Base-by-base conservation (phyloP, 2,113 vertebrate species). In the Pelusios castaneus region DNA sequence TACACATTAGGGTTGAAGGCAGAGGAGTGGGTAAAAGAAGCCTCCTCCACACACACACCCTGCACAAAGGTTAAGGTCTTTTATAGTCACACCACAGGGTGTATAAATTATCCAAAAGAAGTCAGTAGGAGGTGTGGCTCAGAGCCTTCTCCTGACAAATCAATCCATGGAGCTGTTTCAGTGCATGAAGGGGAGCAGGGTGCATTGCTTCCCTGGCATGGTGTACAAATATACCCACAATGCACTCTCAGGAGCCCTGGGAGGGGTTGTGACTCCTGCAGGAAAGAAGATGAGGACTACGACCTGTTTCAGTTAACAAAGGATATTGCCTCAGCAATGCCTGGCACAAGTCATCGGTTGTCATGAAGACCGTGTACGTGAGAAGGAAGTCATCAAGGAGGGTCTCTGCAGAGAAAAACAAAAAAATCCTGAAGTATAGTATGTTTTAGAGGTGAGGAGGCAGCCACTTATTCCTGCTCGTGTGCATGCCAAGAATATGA, bases 251-350 rank as follows among this genome's bases (percentile, higher is more conserved):
- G 17, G 8, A 70, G n/a, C n/a, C 34, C 34, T 21, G 17, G 63
- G 34, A 38, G 63, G 34, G 34, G 34, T 38, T 38, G 34, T 67
- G 63, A 67, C 63, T 67, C 63, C 34, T 70, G 63, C 16, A 38
- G 63, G 16, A 70, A 52, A 67, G 38, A 52, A 3, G 41, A 19
- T n/a, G 16, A 67, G 43, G n/a, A 43, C 12, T 38, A 31, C 45
- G 21, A 38, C 41, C 49, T 63, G 80, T 92, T 73, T 51, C 85
- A 84, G 91, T 82, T 92, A 93, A 70, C 80, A 88, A 99, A 99
- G 99, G 99, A 99, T 99, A 99, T 99, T 99, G 99, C 96, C 98
- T 98, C 87, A 99, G 97, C 89, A 99, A 98, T 54, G 99, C 99
- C 97, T 99, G 99, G 95, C 99, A 99, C 96, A 99, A 97, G 97